Evolutionary conservation across 1,140 invertebrate genomes (phyloP).

Genomic region (Pseudomyrmex gracilis): DNA sequence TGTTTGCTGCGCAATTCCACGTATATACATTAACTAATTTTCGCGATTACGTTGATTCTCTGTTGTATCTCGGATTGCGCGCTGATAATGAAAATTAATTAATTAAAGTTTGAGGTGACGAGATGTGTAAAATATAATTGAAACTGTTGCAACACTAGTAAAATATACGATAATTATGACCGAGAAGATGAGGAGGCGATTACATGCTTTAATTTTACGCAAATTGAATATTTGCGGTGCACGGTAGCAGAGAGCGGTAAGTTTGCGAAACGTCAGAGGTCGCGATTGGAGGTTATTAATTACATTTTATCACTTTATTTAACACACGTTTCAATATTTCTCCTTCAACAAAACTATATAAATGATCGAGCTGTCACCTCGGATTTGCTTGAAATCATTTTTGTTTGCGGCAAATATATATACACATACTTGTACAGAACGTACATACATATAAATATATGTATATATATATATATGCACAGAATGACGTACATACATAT

Average conservation of each 20-base stretch:
- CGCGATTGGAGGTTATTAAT: conserved; percentile 21
- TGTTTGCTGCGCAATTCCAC: neutral
- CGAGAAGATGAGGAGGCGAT: too few species aligned
- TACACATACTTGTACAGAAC: neutral
- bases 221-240: conserved; percentile 21
- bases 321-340: too few species aligned
- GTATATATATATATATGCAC: too few species aligned
- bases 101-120: conserved; percentile 54
- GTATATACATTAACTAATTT: conserved; percentile 37
- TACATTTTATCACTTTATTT: conserved; percentile 16
- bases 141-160: neutral
- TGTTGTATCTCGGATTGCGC: neutral
- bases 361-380: neutral
- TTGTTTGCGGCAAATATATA: neutral
- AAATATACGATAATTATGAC: neutral
- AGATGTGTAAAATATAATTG: conserved; percentile 41
- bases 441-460: too few species aligned
- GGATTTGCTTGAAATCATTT: neutral
- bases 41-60: neutral
- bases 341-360: too few species aligned
- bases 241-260: too few species aligned
- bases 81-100: conserved; percentile 26
- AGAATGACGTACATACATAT: neutral
- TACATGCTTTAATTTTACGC: neutral
- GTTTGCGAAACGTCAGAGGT: neutral